Evolutionary conservation across 2,888 invertebrate species (phyloP).

Genomic region (Phortica magna): DNA sequence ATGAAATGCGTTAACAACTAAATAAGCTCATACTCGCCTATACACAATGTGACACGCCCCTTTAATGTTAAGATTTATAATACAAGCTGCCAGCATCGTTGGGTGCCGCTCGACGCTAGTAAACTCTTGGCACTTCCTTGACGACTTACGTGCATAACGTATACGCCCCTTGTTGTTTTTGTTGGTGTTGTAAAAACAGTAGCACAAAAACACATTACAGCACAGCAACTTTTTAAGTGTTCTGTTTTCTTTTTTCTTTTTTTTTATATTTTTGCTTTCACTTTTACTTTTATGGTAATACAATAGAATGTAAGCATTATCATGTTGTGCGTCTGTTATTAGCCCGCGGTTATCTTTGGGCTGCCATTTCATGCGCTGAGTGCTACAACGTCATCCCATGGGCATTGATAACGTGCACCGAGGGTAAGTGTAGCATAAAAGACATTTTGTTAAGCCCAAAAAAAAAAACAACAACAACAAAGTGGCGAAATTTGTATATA

Average conservation of each 20-base stretch:
- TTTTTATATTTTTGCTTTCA: not conserved
- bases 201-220: not conserved
- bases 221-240: not conserved
- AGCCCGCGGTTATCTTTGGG: not conserved
- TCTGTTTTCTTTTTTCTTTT: not conserved
- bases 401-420: constrained; percentile 53
- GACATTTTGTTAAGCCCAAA: constrained; percentile 35
- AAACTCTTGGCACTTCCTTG: not conserved
- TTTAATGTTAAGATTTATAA: constrained; percentile 69
- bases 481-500: not conserved
- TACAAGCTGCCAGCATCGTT: not conserved
- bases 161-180: not conserved
- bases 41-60: constrained; percentile 54
- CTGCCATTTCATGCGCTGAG: not conserved
- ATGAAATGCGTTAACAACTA: not conserved
- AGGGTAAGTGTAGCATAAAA: constrained; percentile 32
- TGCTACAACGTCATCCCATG: constrained; percentile 47
- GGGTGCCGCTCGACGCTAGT: not conserved
- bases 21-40: not conserved
- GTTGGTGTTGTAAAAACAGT: not conserved
- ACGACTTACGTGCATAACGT: not conserved
- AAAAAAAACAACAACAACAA: constrained; percentile 39
- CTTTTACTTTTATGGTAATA: constrained; percentile 14
- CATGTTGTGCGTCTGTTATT: not conserved
- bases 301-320: constrained; percentile 19